phyloP scores from a whole-genome alignment of 2,113 vertebrate genomes.

The Sturnira hondurensis region DNA sequence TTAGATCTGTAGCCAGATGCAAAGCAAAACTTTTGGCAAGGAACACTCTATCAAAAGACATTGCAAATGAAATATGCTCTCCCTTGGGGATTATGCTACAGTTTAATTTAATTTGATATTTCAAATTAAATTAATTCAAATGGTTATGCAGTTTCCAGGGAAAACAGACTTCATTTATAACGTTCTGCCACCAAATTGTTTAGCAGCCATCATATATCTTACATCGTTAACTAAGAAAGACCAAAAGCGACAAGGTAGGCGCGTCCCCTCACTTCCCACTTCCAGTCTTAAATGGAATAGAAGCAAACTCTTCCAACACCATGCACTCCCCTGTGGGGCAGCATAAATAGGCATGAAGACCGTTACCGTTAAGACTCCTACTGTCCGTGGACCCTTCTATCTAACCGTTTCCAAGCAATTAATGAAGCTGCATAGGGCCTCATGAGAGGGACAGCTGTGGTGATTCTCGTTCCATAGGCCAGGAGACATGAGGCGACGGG shows the following conservation, averaged over 20 bases:
- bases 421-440: constrained; percentile 23
- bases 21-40: constrained; percentile 87
- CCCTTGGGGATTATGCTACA: constrained; percentile 88
- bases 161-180: constrained; percentile 87
- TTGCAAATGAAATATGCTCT: constrained; percentile 86
- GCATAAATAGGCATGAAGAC: constrained; percentile 51
- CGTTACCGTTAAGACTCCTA: constrained; percentile 17
- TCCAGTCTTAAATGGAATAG: constrained; percentile 38
- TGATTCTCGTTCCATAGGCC: neutral
- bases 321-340: neutral
- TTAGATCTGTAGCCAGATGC: constrained; percentile 88
- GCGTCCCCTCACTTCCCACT: constrained; percentile 56
- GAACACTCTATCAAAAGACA: constrained; percentile 86
- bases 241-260: constrained; percentile 78
- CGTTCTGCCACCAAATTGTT: constrained; percentile 86
- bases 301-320: neutral
- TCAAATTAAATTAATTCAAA: constrained; percentile 90
- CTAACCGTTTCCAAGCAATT: neutral
- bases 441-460: neutral
- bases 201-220: constrained; percentile 82
- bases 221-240: constrained; percentile 82
- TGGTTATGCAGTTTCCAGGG: constrained; percentile 87
- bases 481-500: constrained; percentile 1
- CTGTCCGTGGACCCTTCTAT: neutral
- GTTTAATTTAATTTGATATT: constrained; percentile 91